phyloP scores from a whole-genome alignment of 2,888 invertebrate species.

The Dinocampus coccinellae region DNA sequence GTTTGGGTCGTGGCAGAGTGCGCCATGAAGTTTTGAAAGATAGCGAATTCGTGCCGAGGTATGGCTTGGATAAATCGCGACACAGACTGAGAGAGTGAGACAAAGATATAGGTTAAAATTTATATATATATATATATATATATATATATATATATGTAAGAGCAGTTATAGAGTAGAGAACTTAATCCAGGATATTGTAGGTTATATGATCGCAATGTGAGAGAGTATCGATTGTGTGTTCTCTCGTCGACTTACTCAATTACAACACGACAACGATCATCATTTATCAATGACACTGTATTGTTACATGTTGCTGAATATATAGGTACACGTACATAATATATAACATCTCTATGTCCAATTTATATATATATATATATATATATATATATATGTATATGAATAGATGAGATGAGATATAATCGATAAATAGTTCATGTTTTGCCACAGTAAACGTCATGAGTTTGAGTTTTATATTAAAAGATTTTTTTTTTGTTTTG shows the following conservation, averaged over 20 bases:
- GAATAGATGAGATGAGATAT: too few relatives aligned
- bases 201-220: constrained; percentile 21
- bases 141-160: not conserved
- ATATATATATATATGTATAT: too few relatives aligned
- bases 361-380: not conserved
- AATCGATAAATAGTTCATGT: not conserved
- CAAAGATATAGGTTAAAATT: not conserved
- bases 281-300: constrained; percentile 32
- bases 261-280: constrained; percentile 8
- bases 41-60: constrained; percentile 28
- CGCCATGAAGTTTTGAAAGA: constrained; percentile 33
- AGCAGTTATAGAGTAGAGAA: constrained; percentile 21
- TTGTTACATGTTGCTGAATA: not conserved
- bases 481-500: not conserved
- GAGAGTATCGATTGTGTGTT: constrained; percentile 29
- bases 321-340: not conserved
- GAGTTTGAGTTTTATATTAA: not conserved
- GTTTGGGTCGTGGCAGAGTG: constrained; percentile 14
- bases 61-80: not conserved
- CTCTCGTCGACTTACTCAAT: constrained; percentile 24
- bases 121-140: not conserved
- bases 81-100: not conserved
- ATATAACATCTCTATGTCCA: not conserved
- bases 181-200: constrained; percentile 29
- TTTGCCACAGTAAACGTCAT: not conserved